Evolutionary conservation across 2,888 invertebrate genomes (phyloP), one percentile per base, ranked within the genome.

Genomic region (Epsilonema sp.): DNA sequence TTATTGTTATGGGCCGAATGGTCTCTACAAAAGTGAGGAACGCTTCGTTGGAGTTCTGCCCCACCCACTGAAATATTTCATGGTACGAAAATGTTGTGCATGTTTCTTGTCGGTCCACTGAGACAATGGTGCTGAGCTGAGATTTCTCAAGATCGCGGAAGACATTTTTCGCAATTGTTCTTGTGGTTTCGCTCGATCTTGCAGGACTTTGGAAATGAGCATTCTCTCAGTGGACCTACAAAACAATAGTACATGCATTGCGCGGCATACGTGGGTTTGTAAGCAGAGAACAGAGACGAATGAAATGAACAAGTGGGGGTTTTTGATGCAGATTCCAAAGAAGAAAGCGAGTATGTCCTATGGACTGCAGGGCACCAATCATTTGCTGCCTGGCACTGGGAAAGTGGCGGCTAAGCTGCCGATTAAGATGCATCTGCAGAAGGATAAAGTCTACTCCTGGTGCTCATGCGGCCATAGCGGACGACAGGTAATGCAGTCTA

Each of bases 401-500:
- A 42, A 51, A n/a, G 51, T 54, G 21, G 53, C 55, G 5, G 51
- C 26, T 26, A 45, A 48, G 26, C 50, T 50, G 37, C 53, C 57
- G n/a, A 46, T 48, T 13, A 54, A 55, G 21, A 52, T 58, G 3
- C 45, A 51, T 19, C 50, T 59, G 36, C 52, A 79, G 62, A 67
- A 69, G 58, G 78, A 75, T 20, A 82, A 82, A 67, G 73, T 70
- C 1, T 89, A 89, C 66, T 67, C 73, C 24, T 94, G 90, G 90
- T 94, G 92, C 65, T 70, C 82, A 1, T 94, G 92, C 68, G 94
- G 94, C 1, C 76, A 78, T 53, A 87, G 89, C 51, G 80, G 82
- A 62, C 75, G 68, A 22, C 90, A 76, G 71, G 75, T 75, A 25
- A 11, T n/a, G n/a, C n/a, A n/a, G n/a, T n/a, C n/a, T n/a, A n/a